phyloP scores from a whole-genome alignment of 2,797 vertebrate species.

The Gobionotothen gibberifrons region DNA sequence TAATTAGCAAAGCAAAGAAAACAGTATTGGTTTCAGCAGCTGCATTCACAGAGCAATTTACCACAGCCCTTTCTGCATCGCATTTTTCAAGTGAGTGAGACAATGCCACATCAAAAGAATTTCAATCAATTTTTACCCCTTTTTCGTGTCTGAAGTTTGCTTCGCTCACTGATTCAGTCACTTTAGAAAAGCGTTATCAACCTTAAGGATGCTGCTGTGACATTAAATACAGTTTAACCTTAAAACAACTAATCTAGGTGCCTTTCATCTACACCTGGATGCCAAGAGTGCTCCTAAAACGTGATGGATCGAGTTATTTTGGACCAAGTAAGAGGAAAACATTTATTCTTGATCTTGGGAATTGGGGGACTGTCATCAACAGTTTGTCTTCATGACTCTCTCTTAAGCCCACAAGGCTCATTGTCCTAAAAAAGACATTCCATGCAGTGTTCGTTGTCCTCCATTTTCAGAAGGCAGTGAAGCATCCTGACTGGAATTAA shows the following conservation, averaged over 20 bases:
- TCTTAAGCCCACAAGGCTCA: slow-evolving; percentile 71
- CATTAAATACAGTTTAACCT: slow-evolving; percentile 38
- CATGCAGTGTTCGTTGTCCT: slow-evolving; percentile 51
- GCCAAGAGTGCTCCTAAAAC: slow-evolving; percentile 43
- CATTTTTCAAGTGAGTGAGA: slow-evolving; percentile 69
- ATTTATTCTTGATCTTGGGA: slow-evolving; percentile 73
- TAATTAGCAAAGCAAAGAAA: slow-evolving; percentile 87
- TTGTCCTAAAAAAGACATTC: slow-evolving; percentile 78
- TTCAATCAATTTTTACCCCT: slow-evolving; percentile 61
- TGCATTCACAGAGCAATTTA: slow-evolving; percentile 77
- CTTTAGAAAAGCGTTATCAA: slow-evolving; percentile 34
- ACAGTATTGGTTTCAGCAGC: slow-evolving; percentile 81
- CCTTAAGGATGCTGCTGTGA: slow-evolving; percentile 21
- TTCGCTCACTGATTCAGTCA: slow-evolving; percentile 42
- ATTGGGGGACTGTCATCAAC: slow-evolving; percentile 70
- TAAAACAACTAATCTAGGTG: slow-evolving; percentile 19
- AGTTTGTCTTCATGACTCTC: slow-evolving; percentile 68
- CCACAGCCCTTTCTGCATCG: slow-evolving; percentile 58
- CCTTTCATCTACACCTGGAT: slow-evolving; percentile 49
- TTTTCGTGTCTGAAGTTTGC: slow-evolving; percentile 41
- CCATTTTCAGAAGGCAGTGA: slow-evolving; percentile 59
- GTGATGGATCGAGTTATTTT: slow-evolving; percentile 65
- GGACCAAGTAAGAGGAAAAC: slow-evolving; percentile 59
- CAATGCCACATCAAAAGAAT: slow-evolving; percentile 71
- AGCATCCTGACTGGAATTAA: slow-evolving; percentile 52